Percentiles rank a stretch among this genome's conserved stretches.
Evolutionary conservation across 2,113 vertebrate genomes (phyloP).

Genomic region (cat (Felis catus)): F.catus_Fca126_mat1.0 CM031415.1:146284501-146285000

Average conservation of each 20-base stretch:
- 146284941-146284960: background rate
- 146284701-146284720: background rate
- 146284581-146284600: background rate
- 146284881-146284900: background rate
- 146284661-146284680: background rate
- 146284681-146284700: background rate
- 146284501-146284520: background rate
- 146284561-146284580: slow-evolving; percentile 11
- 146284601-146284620: background rate
- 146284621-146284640: background rate
- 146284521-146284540: background rate
- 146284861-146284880: background rate
- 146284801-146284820: background rate
- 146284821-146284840: background rate
- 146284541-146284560: background rate
- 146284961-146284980: background rate
- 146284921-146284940: background rate
- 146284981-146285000: background rate
- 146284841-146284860: background rate
- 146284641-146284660: background rate
- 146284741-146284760: background rate
- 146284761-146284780: background rate
- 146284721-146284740: background rate
- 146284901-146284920: background rate
- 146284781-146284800: background rate